phyloP scores from a whole-genome alignment of 2,888 invertebrate genomes.

The Bombyx huttoni region DNA sequence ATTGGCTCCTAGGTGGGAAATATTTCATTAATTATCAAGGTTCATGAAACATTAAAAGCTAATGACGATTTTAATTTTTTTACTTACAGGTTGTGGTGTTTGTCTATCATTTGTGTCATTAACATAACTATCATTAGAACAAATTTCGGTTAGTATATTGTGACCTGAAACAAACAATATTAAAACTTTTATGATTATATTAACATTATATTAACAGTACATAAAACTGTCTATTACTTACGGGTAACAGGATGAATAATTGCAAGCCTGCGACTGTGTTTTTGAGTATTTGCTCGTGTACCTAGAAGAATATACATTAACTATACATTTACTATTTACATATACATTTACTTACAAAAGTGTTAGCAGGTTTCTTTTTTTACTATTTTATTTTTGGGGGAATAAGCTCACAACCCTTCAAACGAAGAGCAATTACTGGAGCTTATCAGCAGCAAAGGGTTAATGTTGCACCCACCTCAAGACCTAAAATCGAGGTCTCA shows the following conservation, averaged over 20 bases:
- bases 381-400: no score
- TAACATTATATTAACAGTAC: background rate
- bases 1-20: conserved; percentile 31
- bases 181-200: no score
- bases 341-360: no score
- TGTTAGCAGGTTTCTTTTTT: no score
- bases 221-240: conserved; percentile 24
- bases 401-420: no score
- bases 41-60: background rate
- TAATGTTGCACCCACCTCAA: no score
- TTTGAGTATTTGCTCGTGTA: conserved; percentile 37
- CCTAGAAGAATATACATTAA: conserved; percentile 21
- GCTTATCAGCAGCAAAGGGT: no score
- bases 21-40: conserved; percentile 4
- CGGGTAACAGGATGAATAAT: conserved; percentile 55
- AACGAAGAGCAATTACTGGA: no score
- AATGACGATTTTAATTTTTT: background rate
- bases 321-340: no score
- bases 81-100: conserved; percentile 64
- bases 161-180: conserved; percentile 41
- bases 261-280: conserved; percentile 47
- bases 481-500: no score
- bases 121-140: conserved; percentile 48
- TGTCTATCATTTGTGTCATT: conserved; percentile 65
- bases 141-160: conserved; percentile 62